These are phyloP conservation scores for Deroplatys truncata DNA, from an alignment of 2,888 invertebrate genomes.

Conservation along the genomic window DNA sequence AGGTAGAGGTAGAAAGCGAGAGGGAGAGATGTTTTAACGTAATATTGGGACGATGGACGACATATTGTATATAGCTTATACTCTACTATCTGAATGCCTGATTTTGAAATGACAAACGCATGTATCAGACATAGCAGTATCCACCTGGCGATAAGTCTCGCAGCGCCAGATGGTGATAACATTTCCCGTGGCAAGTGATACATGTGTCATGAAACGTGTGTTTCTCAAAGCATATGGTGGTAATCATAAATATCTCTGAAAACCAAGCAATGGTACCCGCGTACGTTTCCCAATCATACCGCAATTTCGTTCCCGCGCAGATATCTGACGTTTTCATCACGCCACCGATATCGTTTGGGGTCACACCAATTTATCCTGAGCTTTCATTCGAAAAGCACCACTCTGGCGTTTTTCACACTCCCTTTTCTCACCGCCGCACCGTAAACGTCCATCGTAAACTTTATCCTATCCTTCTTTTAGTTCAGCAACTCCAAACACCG, in stretches of 20 bases:
- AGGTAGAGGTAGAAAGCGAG: too few relatives aligned
- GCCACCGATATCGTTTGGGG: too few relatives aligned
- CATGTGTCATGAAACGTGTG: neutral
- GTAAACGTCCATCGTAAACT: neutral
- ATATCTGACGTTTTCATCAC: neutral
- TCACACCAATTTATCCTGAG: neutral
- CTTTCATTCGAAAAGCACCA: neutral
- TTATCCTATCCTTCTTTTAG: neutral
- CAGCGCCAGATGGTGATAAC: neutral
- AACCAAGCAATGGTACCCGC: neutral
- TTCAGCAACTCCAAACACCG: neutral
- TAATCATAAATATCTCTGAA: neutral
- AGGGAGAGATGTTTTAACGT: too few relatives aligned
- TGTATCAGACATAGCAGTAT: too few relatives aligned
- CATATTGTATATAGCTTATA: too few relatives aligned
- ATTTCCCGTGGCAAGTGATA: neutral
- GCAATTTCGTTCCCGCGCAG: neutral
- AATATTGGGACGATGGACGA: too few relatives aligned
- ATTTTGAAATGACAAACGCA: too few relatives aligned
- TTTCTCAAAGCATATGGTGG: neutral
- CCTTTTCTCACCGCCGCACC: neutral
- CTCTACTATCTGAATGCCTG: too few relatives aligned
- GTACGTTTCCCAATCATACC: neutral
- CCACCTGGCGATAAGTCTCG: neutral
- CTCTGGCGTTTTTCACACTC: neutral